Evolutionary conservation across 2,113 vertebrate genomes (phyloP).

Genomic region (Chunga burmeisteri): DNA sequence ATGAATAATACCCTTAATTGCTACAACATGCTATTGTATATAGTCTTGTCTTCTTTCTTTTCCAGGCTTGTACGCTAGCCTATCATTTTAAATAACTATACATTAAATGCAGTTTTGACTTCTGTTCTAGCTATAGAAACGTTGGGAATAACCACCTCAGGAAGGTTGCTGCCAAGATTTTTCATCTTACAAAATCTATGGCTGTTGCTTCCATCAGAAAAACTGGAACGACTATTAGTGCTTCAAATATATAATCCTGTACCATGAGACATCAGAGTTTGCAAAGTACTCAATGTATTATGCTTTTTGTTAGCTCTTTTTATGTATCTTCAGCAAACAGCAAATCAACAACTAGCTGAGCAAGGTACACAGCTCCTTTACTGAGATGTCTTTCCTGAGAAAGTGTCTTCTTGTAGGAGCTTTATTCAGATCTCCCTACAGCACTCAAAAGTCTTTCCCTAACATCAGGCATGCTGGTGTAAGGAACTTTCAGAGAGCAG

Average conservation of each 20-base stretch:
- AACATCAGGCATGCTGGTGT: not conserved
- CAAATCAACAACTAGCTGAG: not conserved
- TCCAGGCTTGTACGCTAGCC: not conserved
- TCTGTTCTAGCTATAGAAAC: slow-evolving; percentile 10
- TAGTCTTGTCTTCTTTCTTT: not conserved
- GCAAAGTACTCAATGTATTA: not conserved
- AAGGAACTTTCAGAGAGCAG: not conserved
- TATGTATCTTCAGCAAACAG: not conserved
- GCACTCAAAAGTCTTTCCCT: not conserved
- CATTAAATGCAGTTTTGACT: not conserved
- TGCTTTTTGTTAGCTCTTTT: not conserved
- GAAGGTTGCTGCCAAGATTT: not conserved
- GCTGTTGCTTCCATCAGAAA: slow-evolving; percentile 15
- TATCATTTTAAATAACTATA: not conserved
- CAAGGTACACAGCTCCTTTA: not conserved
- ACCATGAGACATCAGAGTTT: not conserved
- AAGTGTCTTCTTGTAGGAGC: not conserved
- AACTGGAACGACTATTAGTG: not conserved
- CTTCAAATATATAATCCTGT: not conserved
- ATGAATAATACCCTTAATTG: slow-evolving; percentile 8
- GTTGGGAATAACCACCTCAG: not conserved
- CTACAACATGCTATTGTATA: not conserved
- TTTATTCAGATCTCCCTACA: not conserved
- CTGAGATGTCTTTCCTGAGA: not conserved
- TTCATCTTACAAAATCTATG: not conserved